Conservation (phyloP, 2,113 vertebrate genomes). For the Channa argus region DNA sequence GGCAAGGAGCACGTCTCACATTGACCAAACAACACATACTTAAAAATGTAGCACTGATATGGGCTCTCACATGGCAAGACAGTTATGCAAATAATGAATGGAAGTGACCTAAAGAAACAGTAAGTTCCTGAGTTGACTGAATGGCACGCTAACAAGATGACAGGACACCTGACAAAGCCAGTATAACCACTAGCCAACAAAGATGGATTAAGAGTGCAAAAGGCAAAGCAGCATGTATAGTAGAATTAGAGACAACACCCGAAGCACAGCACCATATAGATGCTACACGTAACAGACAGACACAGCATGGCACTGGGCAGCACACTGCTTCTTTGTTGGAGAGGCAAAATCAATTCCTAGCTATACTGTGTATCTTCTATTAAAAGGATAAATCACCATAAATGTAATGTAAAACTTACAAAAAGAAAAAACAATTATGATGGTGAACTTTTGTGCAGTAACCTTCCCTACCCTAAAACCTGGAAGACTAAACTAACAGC, state of each 20-base stretch:
- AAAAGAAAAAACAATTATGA: neutral
- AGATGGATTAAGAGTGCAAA: slow-evolving; percentile 9
- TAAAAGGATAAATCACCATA: neutral
- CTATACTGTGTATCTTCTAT: neutral
- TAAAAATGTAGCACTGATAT: slow-evolving; percentile 1
- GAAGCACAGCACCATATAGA: slow-evolving; percentile 29
- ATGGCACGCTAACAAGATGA: neutral
- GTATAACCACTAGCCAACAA: neutral
- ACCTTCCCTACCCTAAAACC: neutral
- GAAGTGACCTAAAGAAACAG: neutral
- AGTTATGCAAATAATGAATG: neutral
- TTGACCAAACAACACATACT: slow-evolving; percentile 22
- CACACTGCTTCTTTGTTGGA: slow-evolving; percentile 50
- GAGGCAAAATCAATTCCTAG: neutral
- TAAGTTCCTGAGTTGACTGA: neutral
- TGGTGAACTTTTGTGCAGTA: neutral
- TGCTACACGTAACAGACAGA: slow-evolving; percentile 51
- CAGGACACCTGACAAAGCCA: neutral
- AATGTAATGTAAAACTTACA: neutral
- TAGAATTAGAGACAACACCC: neutral
- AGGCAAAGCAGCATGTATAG: slow-evolving; percentile 21
- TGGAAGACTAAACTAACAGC: neutral
- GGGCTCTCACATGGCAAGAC: slow-evolving; percentile 24
- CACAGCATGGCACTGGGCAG: slow-evolving; percentile 57
- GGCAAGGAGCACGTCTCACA: slow-evolving; percentile 33